phyloP scores from a whole-genome alignment of 2,113 vertebrate species.

The Menura novaehollandiae region DNA sequence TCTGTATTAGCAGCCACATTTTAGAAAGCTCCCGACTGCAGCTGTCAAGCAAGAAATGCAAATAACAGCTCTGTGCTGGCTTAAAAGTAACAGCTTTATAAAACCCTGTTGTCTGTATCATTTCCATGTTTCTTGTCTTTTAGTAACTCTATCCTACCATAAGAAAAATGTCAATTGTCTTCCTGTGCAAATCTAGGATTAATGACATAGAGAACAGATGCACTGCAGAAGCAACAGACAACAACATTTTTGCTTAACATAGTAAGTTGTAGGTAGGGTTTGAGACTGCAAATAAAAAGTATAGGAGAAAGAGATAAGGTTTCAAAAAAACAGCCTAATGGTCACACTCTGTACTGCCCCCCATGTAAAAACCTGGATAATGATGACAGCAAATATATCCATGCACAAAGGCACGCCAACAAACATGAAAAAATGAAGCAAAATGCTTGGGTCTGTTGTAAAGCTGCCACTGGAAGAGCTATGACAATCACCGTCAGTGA shows the following conservation, averaged over 20 bases:
- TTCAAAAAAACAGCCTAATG: background rate
- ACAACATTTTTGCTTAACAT: background rate
- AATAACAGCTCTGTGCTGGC: background rate
- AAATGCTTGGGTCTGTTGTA: background rate
- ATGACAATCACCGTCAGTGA: background rate
- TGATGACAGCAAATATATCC: background rate
- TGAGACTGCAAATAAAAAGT: background rate
- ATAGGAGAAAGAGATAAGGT: background rate
- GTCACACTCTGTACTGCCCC: background rate
- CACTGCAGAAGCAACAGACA: background rate
- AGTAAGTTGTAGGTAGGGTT: background rate
- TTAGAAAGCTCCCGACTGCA: background rate
- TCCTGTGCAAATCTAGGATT: slow-evolving; percentile 4
- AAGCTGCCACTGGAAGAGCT: background rate
- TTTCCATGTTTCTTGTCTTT: background rate
- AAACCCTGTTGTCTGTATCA: background rate
- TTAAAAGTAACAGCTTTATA: slow-evolving; percentile 22
- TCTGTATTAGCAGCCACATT: background rate
- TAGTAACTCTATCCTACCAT: background rate
- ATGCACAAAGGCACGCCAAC: background rate
- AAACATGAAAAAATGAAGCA: background rate
- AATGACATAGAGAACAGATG: slow-evolving; percentile 22
- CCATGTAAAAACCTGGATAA: background rate
- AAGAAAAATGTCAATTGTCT: slow-evolving; percentile 24
- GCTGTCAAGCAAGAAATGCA: slow-evolving; percentile 25